Base-by-base conservation (phyloP, 2,888 invertebrate genomes). In the Taphrorychus bicolor region DNA sequence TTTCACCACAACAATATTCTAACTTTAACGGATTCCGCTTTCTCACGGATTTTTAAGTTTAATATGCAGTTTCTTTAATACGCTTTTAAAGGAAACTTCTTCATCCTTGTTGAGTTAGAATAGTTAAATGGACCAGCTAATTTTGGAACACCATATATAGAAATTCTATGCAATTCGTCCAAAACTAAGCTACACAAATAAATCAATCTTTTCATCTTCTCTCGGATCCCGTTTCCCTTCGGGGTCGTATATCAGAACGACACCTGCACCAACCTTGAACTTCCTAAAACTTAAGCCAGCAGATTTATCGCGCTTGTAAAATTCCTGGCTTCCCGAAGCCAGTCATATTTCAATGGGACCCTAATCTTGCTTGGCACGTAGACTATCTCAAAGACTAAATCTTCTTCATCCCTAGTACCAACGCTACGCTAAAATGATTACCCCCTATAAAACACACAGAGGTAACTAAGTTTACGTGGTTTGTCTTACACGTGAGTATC, bases 301-400 rank as follows among this genome's bases (percentile, higher is more conserved):
- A 45, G 51, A 51, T 51, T 51, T 51, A 51, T 51, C 19, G 51
- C 21, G 51, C 51, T 22, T 22, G 51, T 51, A 51, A 51, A 51
- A 51, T 18, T 51, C 19, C 51, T 7, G 3, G 22, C 51, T 45
- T 45, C 14, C 32, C 32, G 32, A 11, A 32, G 32, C 45, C 21
- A 11, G 21, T 18, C 51, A 51, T 51, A 51, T 16, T 51, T 51
- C 51, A 51, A 51, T 51, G 51, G 51, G 14, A 45, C 45, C 16
- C 16, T 51, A 51, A 54, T 24, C 32, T 17, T n/a, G 16, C 5
- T 7, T 24, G 23, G 54, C 54, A 54, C 54, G 24, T 24, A 51
- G 11, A 21, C n/a, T 21, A 51, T 52, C 14, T n/a, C n/a, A 9
- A 52, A 19, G 22, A 14, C 17, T 24, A 24, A 54, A 54, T 54